phyloP scores from a whole-genome alignment of 2,888 invertebrate species.

The Megastigmus dorsalis region DNA sequence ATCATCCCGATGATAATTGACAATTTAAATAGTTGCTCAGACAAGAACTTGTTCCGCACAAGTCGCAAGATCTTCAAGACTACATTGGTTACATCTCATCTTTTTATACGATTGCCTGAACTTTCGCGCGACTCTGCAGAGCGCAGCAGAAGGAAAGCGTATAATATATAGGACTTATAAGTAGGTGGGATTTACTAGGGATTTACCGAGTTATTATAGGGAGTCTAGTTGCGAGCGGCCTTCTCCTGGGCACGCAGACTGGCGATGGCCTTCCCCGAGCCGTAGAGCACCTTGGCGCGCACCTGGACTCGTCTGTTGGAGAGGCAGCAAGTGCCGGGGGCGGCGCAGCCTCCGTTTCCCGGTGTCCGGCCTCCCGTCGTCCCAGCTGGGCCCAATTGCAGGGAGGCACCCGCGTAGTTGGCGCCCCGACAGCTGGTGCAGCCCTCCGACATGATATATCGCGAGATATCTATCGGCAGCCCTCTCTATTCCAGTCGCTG shows the following conservation, averaged over 20 bases:
- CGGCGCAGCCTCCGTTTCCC: constrained; percentile 36
- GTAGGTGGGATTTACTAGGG: no score
- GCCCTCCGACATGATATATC: constrained; percentile 71
- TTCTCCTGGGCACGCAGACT: constrained; percentile 69
- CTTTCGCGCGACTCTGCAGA: no score
- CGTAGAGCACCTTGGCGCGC: constrained; percentile 70
- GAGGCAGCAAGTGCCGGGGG: constrained; percentile 49
- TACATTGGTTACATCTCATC: no score
- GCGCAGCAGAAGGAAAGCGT: no score
- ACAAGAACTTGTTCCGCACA: no score
- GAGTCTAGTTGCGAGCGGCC: constrained; percentile 65
- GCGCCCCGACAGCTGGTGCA: constrained; percentile 69
- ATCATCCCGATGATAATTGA: no score
- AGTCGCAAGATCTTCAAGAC: no score
- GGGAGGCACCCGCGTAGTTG: constrained; percentile 63
- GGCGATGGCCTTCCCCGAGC: constrained; percentile 69
- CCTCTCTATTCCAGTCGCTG: no score
- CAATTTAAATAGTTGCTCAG: no score
- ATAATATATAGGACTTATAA: no score
- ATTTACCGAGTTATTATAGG: no score
- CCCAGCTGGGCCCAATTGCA: constrained; percentile 58
- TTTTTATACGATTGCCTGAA: no score
- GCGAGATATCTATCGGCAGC: constrained; percentile 47
- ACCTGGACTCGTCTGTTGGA: constrained; percentile 65
- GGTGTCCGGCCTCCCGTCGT: constrained; percentile 23